Evolutionary conservation across 2,888 invertebrate genomes (phyloP).

Genomic region (Andrena trimmerana): DNA sequence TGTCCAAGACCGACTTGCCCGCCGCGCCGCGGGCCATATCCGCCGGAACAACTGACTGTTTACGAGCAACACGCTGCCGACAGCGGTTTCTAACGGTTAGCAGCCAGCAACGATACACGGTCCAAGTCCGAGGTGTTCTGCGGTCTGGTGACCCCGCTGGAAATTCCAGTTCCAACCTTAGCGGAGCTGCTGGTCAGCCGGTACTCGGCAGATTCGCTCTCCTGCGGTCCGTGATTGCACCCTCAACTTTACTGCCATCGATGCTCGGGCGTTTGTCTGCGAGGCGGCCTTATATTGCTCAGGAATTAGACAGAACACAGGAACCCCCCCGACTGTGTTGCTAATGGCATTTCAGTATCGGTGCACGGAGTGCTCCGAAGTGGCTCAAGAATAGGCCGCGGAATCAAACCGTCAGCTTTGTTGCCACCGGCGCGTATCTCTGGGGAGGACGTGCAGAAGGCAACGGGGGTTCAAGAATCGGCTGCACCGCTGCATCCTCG

Average conservation of each 20-base stretch:
- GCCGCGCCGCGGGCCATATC: conserved; percentile 50
- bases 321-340: too few species aligned
- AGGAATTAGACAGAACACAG: not conserved
- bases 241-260: conserved; percentile 13
- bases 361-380: not conserved
- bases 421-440: not conserved
- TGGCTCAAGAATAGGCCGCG: not conserved
- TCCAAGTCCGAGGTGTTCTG: conserved; percentile 61
- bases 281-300: not conserved
- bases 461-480: not conserved
- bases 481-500: not conserved
- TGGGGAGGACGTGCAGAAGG: not conserved
- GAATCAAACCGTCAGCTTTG: not conserved
- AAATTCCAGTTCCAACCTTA: conserved; percentile 61
- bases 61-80: conserved; percentile 60
- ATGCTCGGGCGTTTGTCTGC: not conserved
- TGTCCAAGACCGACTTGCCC: conserved; percentile 71
- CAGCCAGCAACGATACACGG: conserved; percentile 43
- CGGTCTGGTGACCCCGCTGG: conserved; percentile 45
- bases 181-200: conserved; percentile 40
- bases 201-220: conserved; percentile 42
- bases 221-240: conserved; percentile 9
- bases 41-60: conserved; percentile 68
- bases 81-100: conserved; percentile 59
- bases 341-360: not conserved